Evolutionary conservation across 2,113 vertebrate species (phyloP).

Genomic region (Proterorhinus semilunaris): DNA sequence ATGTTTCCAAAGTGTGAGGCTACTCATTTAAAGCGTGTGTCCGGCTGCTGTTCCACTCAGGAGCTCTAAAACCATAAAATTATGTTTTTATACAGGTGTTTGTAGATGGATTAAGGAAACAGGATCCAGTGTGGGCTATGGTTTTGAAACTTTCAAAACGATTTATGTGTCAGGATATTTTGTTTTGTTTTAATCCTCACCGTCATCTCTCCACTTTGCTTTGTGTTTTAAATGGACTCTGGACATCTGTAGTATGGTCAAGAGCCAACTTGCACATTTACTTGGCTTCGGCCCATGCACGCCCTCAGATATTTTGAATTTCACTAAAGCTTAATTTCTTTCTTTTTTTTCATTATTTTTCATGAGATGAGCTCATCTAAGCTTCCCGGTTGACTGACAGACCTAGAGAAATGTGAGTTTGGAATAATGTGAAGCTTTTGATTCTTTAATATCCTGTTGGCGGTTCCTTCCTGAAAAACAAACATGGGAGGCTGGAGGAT

Average conservation of each 20-base stretch:
- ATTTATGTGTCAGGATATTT: not conserved
- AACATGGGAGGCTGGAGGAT: slow-evolving; percentile 15
- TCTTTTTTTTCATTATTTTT: not conserved
- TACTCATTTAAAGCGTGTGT: not conserved
- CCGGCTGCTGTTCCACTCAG: not conserved
- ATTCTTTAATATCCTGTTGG: slow-evolving; percentile 55
- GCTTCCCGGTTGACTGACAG: slow-evolving; percentile 18
- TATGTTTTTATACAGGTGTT: not conserved
- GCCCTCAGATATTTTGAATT: slow-evolving; percentile 4
- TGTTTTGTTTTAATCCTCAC: not conserved
- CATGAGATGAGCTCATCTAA: not conserved
- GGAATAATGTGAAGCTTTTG: slow-evolving; percentile 37
- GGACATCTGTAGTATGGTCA: not conserved
- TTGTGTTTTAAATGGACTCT: not conserved
- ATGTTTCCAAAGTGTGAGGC: not conserved
- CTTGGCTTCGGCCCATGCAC: not conserved
- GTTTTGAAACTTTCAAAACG: not conserved
- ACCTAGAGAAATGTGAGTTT: slow-evolving; percentile 17
- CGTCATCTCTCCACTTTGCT: too few species aligned
- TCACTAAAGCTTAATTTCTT: not conserved
- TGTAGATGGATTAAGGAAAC: slow-evolving; percentile 9
- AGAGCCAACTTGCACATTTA: slow-evolving; percentile 1
- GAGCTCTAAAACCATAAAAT: not conserved
- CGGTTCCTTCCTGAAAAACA: slow-evolving; percentile 50
- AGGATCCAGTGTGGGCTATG: not conserved